These are phyloP conservation scores for Harpagoxenus sublaevis DNA, from an alignment of 2,888 invertebrate species.

Conservation along the genomic window DNA sequence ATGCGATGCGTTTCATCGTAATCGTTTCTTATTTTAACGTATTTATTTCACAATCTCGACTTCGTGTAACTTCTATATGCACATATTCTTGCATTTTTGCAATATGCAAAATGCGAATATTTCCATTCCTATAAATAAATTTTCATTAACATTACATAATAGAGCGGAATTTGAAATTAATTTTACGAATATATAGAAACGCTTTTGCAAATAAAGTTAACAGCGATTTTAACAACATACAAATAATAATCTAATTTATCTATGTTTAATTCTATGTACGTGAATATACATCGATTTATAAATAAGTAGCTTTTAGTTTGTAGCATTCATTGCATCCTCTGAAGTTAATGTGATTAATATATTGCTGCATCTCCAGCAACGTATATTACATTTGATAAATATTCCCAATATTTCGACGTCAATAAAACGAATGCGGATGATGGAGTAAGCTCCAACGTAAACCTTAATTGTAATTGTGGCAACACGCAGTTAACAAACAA, in stretches of 20 bases:
- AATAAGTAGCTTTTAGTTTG: slow-evolving; percentile 35
- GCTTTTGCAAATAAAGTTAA: background rate
- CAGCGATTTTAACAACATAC: background rate
- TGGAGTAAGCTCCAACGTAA: slow-evolving; percentile 29
- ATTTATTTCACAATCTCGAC: background rate
- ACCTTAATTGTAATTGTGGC: slow-evolving; percentile 42
- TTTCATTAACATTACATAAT: background rate
- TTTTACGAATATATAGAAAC: slow-evolving; percentile 1
- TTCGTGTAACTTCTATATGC: background rate
- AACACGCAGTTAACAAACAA: slow-evolving; percentile 25
- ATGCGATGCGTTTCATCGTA: background rate
- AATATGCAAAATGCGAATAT: background rate
- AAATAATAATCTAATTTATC: slow-evolving; percentile 11
- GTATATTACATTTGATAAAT: slow-evolving; percentile 42
- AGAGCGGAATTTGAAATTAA: background rate
- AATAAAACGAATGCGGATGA: slow-evolving; percentile 37
- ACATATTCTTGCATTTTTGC: background rate
- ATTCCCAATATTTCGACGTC: slow-evolving; percentile 34
- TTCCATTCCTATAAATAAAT: background rate
- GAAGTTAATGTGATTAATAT: slow-evolving; percentile 48
- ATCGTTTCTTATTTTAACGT: background rate
- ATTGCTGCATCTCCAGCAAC: slow-evolving; percentile 21
- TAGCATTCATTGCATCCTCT: background rate
- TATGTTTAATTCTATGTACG: background rate
- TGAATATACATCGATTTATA: slow-evolving; percentile 10